A percentile compares a stretch with the other conserved stretches of the same genome.
phyloP scores from a whole-genome alignment of 64 coral and sea anemone genomes.

The Pocillopora damicornis region DNA sequence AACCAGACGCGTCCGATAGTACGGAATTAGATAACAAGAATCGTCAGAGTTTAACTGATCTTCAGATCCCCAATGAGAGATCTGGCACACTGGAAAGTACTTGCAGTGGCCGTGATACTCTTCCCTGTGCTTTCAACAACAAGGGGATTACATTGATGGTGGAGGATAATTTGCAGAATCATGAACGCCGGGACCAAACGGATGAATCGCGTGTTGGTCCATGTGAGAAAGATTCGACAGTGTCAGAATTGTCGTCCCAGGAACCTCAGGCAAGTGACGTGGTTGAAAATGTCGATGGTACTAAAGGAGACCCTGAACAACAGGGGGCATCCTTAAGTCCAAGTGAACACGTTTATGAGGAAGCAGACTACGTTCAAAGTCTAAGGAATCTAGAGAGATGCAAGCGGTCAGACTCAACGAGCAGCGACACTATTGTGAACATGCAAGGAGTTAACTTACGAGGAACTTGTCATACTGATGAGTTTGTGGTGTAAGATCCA shows the following conservation, averaged over 20 bases:
- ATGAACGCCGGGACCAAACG: neutral
- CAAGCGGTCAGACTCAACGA: neutral
- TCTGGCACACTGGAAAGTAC: constrained; percentile 10
- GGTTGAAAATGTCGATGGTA: neutral
- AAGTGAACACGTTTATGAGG: neutral
- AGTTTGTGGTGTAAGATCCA: neutral
- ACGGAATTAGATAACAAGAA: neutral
- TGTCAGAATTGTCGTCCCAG: neutral
- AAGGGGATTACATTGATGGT: neutral
- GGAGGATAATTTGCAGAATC: neutral
- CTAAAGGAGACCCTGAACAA: neutral
- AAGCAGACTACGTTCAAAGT: neutral
- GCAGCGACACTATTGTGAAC: neutral
- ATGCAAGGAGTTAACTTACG: neutral
- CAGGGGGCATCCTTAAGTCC: neutral
- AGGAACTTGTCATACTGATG: neutral
- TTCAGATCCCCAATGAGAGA: constrained; percentile 21
- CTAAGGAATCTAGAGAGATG: neutral
- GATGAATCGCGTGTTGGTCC: neutral
- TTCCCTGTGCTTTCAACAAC: neutral
- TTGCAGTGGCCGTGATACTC: neutral
- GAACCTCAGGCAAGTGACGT: constrained; percentile 1
- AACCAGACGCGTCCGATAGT: neutral
- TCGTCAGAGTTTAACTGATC: constrained; percentile 30
- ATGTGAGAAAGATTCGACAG: neutral